Evolutionary conservation across 2,113 vertebrate genomes (phyloP).

Genomic region (Edolisoma coerulescens): DNA sequence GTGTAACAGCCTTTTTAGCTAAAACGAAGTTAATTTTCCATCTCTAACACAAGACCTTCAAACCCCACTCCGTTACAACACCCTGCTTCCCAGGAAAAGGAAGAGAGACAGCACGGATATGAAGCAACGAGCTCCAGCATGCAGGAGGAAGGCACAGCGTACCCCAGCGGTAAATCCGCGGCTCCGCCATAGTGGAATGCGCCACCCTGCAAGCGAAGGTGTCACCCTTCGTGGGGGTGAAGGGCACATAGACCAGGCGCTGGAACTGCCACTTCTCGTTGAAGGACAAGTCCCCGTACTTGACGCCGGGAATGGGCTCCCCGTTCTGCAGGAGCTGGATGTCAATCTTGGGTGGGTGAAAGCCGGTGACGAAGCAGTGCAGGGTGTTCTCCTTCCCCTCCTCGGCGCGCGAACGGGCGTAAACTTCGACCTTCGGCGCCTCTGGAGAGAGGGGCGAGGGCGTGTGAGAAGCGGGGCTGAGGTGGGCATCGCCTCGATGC

Average conservation of each 20-base stretch:
- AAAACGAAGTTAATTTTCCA: too few species aligned
- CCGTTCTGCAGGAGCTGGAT: constrained; percentile 65
- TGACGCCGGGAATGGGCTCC: rapidly evolving
- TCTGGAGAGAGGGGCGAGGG: constrained; percentile 1
- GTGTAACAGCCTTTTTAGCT: neutral
- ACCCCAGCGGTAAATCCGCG: constrained; percentile 64
- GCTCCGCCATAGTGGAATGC: neutral
- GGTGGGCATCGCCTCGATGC: neutral
- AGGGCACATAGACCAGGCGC: constrained; percentile 38
- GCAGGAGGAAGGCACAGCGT: neutral
- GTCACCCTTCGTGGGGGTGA: neutral
- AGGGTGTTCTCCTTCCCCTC: constrained; percentile 51
- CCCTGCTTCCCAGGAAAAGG: neutral
- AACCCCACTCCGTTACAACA: neutral
- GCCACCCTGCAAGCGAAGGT: constrained; percentile 52
- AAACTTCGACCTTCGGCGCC: constrained; percentile 71
- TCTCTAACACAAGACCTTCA: neutral
- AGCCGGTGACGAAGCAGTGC: constrained; percentile 78
- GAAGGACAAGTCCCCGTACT: constrained; percentile 80
- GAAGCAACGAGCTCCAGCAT: rapidly evolving
- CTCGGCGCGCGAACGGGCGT: constrained; percentile 37
- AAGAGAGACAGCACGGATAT: rapidly evolving
- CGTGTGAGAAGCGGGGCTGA: neutral
- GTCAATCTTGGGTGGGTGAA: constrained; percentile 81
- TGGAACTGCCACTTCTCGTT: constrained; percentile 80